Conservation (phyloP, 2,888 invertebrate species). For the Venusia cambrica region DNA sequence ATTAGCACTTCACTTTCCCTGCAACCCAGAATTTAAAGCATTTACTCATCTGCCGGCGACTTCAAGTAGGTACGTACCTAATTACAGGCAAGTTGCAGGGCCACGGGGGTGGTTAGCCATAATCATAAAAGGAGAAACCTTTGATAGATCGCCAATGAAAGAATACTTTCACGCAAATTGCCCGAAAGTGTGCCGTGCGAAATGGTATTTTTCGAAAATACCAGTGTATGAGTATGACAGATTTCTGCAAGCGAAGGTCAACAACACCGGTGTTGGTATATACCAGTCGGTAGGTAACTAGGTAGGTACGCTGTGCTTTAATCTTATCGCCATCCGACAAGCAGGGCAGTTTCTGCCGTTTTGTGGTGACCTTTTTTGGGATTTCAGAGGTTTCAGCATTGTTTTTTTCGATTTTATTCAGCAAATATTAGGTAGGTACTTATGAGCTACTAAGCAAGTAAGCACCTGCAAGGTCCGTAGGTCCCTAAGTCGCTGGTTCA, state of each 20-base stretch:
- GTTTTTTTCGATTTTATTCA: too few relatives aligned
- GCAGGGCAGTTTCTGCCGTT: too few relatives aligned
- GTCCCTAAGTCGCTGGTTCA: too few relatives aligned
- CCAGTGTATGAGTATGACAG: slow-evolving; percentile 41
- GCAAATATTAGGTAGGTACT: slow-evolving; percentile 2
- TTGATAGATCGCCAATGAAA: slow-evolving; percentile 71
- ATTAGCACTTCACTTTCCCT: slow-evolving; percentile 78
- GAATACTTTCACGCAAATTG: slow-evolving; percentile 78
- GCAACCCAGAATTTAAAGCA: slow-evolving; percentile 73
- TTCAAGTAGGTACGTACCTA: too few relatives aligned
- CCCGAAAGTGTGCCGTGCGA: slow-evolving; percentile 72
- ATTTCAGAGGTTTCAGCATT: too few relatives aligned
- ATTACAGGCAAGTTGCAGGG: too few relatives aligned
- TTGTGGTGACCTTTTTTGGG: too few relatives aligned
- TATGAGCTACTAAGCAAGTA: slow-evolving; percentile 1
- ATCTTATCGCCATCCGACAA: slow-evolving; percentile 37
- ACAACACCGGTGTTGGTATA: too few relatives aligned
- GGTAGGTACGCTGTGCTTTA: slow-evolving; percentile 47
- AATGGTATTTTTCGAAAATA: slow-evolving; percentile 58
- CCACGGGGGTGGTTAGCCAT: slow-evolving; percentile 52
- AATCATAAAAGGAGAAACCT: slow-evolving; percentile 67
- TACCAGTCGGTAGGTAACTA: too few relatives aligned
- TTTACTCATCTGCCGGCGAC: slow-evolving; percentile 77
- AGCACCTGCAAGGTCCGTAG: too few relatives aligned
- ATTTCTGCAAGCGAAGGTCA: slow-evolving; percentile 53